phyloP scores from a whole-genome alignment of 2,797 vertebrate species.

The Lemur catta region DNA sequence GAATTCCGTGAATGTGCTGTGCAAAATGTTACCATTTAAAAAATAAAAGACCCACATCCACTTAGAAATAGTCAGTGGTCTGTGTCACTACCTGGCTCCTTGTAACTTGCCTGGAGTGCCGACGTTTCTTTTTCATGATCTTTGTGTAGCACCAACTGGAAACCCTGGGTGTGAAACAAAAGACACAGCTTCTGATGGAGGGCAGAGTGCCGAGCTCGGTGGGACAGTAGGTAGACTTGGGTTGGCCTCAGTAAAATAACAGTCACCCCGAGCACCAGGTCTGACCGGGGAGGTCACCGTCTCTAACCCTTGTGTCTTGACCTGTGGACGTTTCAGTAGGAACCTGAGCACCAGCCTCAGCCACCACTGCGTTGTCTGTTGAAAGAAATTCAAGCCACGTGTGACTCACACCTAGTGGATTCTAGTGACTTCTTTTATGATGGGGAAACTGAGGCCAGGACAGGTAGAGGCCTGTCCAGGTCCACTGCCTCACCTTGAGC shows the following conservation, averaged over 20 bases:
- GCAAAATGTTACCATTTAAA: neutral
- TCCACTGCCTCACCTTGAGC: neutral
- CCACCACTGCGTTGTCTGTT: neutral
- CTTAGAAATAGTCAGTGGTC: neutral
- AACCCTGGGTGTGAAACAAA: neutral
- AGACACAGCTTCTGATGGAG: neutral
- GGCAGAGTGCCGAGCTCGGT: fast-evolving
- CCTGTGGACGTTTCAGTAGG: fast-evolving
- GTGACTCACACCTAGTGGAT: neutral
- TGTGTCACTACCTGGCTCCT: neutral
- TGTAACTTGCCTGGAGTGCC: neutral
- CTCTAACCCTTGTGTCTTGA: fast-evolving
- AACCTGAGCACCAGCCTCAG: neutral
- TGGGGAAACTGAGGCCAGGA: conserved; percentile 55
- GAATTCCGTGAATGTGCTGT: neutral
- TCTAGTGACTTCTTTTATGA: conserved; percentile 32
- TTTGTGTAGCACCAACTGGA: neutral
- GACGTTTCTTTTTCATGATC: neutral
- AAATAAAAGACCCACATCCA: neutral
- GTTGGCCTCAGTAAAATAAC: neutral
- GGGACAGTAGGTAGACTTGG: fast-evolving
- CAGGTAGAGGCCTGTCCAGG: fast-evolving
- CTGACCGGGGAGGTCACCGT: fast-evolving
- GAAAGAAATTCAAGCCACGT: neutral
- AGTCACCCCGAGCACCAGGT: fast-evolving